A percentile compares a stretch with the other conserved stretches of the same genome.
Conservation (phyloP, 92 coral and sea anemone species). For the Pocillopora meandrina region DNA sequence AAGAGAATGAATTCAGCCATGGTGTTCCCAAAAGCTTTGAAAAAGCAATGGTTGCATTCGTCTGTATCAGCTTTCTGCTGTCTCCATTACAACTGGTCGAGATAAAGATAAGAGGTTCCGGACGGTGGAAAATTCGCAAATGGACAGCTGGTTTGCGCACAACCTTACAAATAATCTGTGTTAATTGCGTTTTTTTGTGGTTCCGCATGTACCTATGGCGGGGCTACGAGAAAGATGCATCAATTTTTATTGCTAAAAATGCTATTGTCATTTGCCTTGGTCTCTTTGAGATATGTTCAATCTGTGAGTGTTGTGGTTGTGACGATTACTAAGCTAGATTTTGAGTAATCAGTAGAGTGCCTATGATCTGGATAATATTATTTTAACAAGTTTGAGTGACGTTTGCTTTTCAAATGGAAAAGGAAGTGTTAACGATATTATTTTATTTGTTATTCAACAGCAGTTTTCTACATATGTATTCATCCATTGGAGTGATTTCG, state of each 20-base stretch:
- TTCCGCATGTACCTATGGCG: constrained; percentile 40
- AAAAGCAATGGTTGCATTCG: constrained; percentile 35
- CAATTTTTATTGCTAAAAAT: constrained; percentile 64
- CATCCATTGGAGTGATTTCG: no score
- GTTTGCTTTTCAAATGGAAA: no score
- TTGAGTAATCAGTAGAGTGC: no score
- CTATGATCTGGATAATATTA: no score
- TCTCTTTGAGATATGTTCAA: constrained; percentile 26
- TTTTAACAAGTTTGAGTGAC: no score
- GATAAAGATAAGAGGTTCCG: constrained; percentile 25
- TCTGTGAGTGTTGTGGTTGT: not conserved
- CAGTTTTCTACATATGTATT: no score
- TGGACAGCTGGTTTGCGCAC: not conserved
- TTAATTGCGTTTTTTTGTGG: constrained; percentile 46
- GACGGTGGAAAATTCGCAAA: constrained; percentile 9
- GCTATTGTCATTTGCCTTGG: constrained; percentile 26
- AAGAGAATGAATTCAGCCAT: constrained; percentile 27
- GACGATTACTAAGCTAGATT: not conserved
- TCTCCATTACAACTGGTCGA: constrained; percentile 60
- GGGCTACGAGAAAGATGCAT: constrained; percentile 51
- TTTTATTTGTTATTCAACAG: no score
- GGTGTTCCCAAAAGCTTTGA: constrained; percentile 14
- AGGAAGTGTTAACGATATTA: no score
- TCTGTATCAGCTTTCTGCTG: constrained; percentile 40
- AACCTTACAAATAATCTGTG: constrained; percentile 5